phyloP scores from a whole-genome alignment of 2,797 vertebrate species.

The Glossophaga mutica region DNA sequence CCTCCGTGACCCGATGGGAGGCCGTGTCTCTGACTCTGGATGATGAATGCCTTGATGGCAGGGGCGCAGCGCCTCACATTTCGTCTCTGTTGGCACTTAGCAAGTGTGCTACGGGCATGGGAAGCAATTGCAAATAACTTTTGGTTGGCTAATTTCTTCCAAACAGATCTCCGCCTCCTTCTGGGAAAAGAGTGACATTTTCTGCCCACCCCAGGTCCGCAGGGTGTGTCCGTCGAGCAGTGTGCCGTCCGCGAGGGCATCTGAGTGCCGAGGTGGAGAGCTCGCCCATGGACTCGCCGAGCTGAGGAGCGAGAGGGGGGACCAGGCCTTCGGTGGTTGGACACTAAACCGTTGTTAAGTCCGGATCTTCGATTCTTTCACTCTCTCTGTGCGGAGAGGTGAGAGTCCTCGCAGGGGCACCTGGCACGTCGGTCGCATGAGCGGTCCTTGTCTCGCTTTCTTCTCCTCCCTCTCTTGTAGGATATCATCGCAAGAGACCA shows the following conservation, averaged over 20 bases:
- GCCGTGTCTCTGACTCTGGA: fast-evolving
- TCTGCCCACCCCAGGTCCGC: fast-evolving
- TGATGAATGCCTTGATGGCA: neutral
- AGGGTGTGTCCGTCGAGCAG: neutral
- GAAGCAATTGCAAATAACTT: constrained; percentile 9
- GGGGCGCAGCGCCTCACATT: neutral
- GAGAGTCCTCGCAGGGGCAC: neutral
- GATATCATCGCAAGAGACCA: neutral
- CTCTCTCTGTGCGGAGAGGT: neutral
- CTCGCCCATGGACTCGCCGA: neutral
- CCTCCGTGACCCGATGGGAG: neutral
- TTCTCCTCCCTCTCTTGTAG: neutral
- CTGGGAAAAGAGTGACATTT: neutral
- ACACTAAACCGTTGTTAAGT: neutral
- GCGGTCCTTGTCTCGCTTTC: neutral
- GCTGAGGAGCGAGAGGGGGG: neutral
- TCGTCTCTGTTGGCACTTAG: neutral
- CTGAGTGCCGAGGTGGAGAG: too few relatives aligned
- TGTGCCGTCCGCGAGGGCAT: fast-evolving
- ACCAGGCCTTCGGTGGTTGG: neutral
- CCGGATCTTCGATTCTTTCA: neutral
- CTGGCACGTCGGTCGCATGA: fast-evolving
- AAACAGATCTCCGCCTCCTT: neutral
- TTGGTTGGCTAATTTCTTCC: neutral
- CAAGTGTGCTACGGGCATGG: neutral